A percentile compares a stretch with the other conserved stretches of the same genome.
Conservation (phyloP, 2,888 invertebrate species). For the Tachystola acroxantha region DNA sequence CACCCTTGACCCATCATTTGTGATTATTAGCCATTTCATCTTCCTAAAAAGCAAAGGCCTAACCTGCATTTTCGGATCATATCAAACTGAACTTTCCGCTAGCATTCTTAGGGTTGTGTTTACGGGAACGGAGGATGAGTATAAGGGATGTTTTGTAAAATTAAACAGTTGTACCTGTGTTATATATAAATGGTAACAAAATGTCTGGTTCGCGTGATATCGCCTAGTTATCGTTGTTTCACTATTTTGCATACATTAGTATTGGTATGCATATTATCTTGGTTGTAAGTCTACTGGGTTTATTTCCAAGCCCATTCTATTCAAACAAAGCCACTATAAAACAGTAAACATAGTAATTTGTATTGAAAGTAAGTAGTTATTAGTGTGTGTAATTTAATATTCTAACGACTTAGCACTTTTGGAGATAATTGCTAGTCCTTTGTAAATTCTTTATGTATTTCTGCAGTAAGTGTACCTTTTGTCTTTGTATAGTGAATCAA, state of each 20-base stretch:
- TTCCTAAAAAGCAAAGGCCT: background rate
- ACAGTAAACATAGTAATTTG: too few species aligned
- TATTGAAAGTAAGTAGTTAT: too few species aligned
- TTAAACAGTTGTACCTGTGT: slow-evolving; percentile 33
- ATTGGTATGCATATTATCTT: slow-evolving; percentile 43
- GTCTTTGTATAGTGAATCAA: too few species aligned
- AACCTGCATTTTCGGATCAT: background rate
- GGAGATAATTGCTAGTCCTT: too few species aligned
- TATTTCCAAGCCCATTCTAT: slow-evolving; percentile 23
- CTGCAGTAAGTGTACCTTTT: too few species aligned
- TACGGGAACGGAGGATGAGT: slow-evolving; percentile 10
- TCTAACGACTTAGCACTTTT: too few species aligned
- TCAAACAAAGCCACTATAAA: too few species aligned
- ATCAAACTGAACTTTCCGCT: slow-evolving; percentile 27
- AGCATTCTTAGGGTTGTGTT: slow-evolving; percentile 18
- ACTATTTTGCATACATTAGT: slow-evolving; percentile 73
- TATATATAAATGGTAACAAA: slow-evolving; percentile 73
- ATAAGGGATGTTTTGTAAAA: slow-evolving; percentile 26
- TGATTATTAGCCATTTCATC: slow-evolving; percentile 48
- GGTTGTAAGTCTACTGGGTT: slow-evolving; percentile 37
- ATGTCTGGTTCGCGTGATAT: slow-evolving; percentile 70
- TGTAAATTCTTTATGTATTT: too few species aligned
- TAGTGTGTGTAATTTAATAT: too few species aligned
- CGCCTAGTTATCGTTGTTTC: slow-evolving; percentile 59
- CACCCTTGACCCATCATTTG: slow-evolving; percentile 70